Evolutionary conservation across 1,140 invertebrate species (phyloP), one percentile per base, ranked within the genome.

Genomic region (Leptestheria dahalacensis): DNA sequence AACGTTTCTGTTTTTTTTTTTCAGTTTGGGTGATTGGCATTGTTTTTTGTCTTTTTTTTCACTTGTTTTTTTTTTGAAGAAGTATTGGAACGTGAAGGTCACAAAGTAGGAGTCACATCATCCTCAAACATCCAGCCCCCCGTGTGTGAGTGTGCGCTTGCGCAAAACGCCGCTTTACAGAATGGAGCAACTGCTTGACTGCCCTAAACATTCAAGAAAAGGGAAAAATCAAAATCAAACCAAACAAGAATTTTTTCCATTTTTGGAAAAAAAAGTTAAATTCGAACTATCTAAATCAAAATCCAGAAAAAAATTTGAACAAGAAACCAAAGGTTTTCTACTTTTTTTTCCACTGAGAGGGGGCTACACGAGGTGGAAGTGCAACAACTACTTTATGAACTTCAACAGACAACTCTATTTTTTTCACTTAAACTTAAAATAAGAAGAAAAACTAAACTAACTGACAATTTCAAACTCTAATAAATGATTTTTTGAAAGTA

Each of bases 111-210:
- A 41, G 33, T 6, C 15, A 6, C 6, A 6, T 9, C 15, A 6
- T 9, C 15, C 33, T 15, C 15, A 6, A 6, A 41, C 33, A 41
- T 41, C 33, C 33, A 41, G 33, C 33, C 33, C 33, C 6, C 33
- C n/a, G n/a, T n/a, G n/a, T n/a, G n/a, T n/a, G n/a, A n/a, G n/a
- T n/a, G n/a, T n/a, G n/a, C n/a, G n/a, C n/a, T n/a, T n/a, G n/a
- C n/a, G n/a, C n/a, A n/a, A n/a, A n/a, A n/a, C 18, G 33, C 3
- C 18, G 25, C 29, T 21, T 60, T 60, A 60, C 29, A 60, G 58
- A 50, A 60, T 60, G n/a, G 48, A 33, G 58, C 58, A 60, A 23
- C 58, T 60, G 58, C 58, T 60, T 52, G 58, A 60, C 48, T 60
- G 58, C 23, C 58, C 58, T 60, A 23, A 15, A 60, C 28, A 41